Evolutionary conservation across 2,113 vertebrate genomes (phyloP).

Genomic region (Bagarius yarrelli): DNA sequence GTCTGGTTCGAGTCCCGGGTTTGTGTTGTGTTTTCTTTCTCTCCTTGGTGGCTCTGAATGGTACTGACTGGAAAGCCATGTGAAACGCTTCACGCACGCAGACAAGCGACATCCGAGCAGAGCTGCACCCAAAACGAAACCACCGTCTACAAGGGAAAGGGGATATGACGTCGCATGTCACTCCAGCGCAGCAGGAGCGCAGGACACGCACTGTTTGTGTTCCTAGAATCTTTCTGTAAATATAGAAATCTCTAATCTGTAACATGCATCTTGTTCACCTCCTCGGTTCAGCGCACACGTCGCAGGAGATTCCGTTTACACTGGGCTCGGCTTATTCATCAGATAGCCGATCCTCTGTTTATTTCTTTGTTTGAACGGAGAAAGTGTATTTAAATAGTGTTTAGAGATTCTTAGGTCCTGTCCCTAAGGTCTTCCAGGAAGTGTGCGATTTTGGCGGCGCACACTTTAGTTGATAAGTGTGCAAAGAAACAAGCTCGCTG

Average conservation of each 20-base stretch:
- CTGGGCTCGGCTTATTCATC: conserved; percentile 36
- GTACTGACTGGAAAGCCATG: conserved; percentile 9
- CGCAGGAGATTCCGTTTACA: conserved; percentile 45
- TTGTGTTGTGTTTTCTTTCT: background rate
- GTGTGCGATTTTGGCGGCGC: too few species aligned
- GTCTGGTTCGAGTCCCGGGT: background rate
- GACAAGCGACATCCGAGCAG: conserved; percentile 29
- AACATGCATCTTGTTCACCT: conserved; percentile 34
- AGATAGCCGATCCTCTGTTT: conserved; percentile 40
- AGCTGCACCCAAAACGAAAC: conserved; percentile 19
- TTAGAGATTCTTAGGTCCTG: background rate
- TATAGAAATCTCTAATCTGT: conserved; percentile 37
- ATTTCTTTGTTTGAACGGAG: conserved; percentile 52
- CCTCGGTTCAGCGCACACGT: conserved; percentile 14
- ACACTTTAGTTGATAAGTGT: too few species aligned
- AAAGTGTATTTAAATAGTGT: conserved; percentile 18
- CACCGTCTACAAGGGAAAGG: conserved; percentile 28
- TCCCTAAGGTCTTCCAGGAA: too few species aligned
- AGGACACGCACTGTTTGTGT: conserved; percentile 30
- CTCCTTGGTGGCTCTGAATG: conserved; percentile 22
- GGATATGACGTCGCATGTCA: background rate
- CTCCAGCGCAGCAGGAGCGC: conserved; percentile 6
- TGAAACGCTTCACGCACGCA: conserved; percentile 10
- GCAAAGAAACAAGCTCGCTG: too few species aligned
- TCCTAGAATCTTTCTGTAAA: conserved; percentile 36